phyloP scores from a whole-genome alignment of 1,140 invertebrate genomes.

The Tetramorium parvispinum region DNA sequence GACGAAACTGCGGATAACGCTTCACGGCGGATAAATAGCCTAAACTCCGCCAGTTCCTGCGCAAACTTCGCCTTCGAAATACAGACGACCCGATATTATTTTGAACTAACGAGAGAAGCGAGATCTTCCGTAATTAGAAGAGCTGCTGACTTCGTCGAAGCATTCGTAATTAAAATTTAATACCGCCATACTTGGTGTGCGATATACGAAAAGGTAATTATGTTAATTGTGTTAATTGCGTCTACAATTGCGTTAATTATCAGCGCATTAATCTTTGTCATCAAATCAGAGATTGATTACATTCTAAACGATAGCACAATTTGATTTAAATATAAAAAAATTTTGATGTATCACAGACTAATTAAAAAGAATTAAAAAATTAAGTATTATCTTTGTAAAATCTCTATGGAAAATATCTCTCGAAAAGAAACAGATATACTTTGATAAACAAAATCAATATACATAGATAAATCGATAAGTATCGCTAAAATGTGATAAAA shows the following conservation, averaged over 20 bases:
- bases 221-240: slow-evolving; percentile 5
- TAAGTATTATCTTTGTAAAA: background rate
- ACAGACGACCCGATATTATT: slow-evolving; percentile 31
- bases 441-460: slow-evolving; percentile 3
- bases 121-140: slow-evolving; percentile 41
- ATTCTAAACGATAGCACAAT: background rate
- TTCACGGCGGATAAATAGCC: slow-evolving; percentile 24
- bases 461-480: background rate
- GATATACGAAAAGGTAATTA: slow-evolving; percentile 23
- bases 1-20: slow-evolving; percentile 44
- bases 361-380: background rate
- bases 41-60: slow-evolving; percentile 27
- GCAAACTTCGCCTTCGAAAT: slow-evolving; percentile 15
- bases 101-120: slow-evolving; percentile 29
- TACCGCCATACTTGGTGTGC: background rate
- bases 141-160: background rate
- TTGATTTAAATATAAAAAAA: background rate
- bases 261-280: background rate
- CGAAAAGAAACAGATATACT: background rate
- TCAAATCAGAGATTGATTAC: background rate
- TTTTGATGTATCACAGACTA: background rate
- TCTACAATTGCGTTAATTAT: slow-evolving; percentile 9
- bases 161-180: slow-evolving; percentile 49
- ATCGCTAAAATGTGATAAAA: background rate
- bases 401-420: background rate